Base-by-base conservation (phyloP, 2,797 vertebrate species). In the Ibycter americanus region DNA sequence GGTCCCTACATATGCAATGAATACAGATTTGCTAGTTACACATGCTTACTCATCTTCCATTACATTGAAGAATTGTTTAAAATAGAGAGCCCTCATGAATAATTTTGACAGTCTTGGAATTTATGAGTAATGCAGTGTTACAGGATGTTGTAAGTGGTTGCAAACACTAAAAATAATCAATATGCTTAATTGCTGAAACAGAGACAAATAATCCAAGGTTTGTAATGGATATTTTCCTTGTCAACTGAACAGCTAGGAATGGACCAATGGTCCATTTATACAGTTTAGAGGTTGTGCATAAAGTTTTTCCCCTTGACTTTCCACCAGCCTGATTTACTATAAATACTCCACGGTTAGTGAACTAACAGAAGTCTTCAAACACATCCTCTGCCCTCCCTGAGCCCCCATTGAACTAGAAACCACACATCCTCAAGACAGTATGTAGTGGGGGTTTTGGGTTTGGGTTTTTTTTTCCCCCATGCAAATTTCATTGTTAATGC, bases 71-170 rank as follows among this genome's bases (percentile, higher is more conserved):
- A 90, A 78, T 3, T 73, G 49, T 63, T 82, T 68, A 90, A 82
- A 94, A 66, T 78, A 47, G 65, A 84, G 52, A 86, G 54, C 7
- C 51, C 29, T 84, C 79, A 87, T 89, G 77, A 97, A 97, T 90
- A 77, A 90, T 89, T 94, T 58, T 89, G 71, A 84, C 40, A 85
- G 40, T 47, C 34, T 71, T 86, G 51, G 62, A 93, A 78, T 77
- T 80, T 79, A 58, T 83, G 73, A 81, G 59, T 34, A 83, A 92
- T 49, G 56, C 29, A 86, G 66, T 16, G 32, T 83, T 92, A 73
- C 11, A 76, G 59, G 62, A 82, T 49, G 16, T 25, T 62, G 27
- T 52, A 66, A 12, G 36, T 55, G 74, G 54, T 32, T 85, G 51
- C 3, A 27, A 91, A 76, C 66, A 52, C 61, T 73, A 78, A 84